Evolutionary conservation across 2,113 vertebrate genomes (phyloP), one percentile per base, ranked within the genome.

Genomic region (Madoqua kirkii): DNA sequence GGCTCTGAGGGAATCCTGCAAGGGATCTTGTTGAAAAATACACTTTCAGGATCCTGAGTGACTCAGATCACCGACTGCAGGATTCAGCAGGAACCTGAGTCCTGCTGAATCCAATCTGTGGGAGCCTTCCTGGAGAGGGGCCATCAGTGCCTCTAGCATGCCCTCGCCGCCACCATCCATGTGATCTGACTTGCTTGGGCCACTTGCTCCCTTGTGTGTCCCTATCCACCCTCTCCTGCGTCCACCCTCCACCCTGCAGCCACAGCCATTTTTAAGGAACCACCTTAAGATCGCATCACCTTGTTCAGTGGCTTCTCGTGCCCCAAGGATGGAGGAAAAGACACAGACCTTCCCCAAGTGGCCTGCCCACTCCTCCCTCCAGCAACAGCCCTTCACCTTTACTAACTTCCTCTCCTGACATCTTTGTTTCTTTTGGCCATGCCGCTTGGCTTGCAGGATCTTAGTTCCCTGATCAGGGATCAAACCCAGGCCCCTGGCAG

Each of bases 301-400:
- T 7, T 16, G 45, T 19, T 52, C 45, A 11, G 52, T 3, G 87
- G 78, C 45, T 43, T n/a, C 50, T 52, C 0, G 2, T 2, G 1
- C 17, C 43, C n/a, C 11, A 1, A 3, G 45, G 33, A 16, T 43
- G 23, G 3, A 27, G 45, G 33, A n/a, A 16, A 15, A 13, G 1
- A 2, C 16, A 3, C 33, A 14, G 50, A 23, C 40, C 0, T 7
- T 67, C n/a, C 33, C 2, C 23, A 1, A 36, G 0, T 1, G 45
- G 43, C 43, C 15, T 6, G 16, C 16, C 59, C 1, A 3, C 13
- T 1, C 12, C 54, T 23, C 45, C 55, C 67, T 27, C 90, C 16
- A 3, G 7, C 84, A 9, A 2, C 0, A 45, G 33, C 16, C 1
- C 16, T 11, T 16, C 25, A 4, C 36, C 29, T 12, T 2, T 2